These are phyloP conservation scores for Campoletis sonorensis DNA, from an alignment of 1,140 invertebrate genomes.

Conservation along the genomic window DNA sequence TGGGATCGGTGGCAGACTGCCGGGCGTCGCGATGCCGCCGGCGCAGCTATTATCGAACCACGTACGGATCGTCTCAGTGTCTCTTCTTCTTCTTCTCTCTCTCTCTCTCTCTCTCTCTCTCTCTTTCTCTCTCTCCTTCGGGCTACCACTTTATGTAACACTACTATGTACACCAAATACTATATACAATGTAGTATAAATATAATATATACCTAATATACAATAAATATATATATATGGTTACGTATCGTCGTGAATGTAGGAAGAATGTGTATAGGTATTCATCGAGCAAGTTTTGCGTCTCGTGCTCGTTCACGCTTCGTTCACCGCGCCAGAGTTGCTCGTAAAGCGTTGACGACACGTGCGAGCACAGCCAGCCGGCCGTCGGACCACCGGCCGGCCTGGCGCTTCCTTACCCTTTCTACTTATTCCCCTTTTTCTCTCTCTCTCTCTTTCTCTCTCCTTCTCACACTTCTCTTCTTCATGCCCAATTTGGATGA, in stretches of 20 bases:
- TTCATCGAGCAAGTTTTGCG: slow-evolving; percentile 36
- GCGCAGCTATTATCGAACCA: slow-evolving; percentile 64
- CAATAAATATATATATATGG: slow-evolving; percentile 6
- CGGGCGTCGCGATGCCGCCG: slow-evolving; percentile 70
- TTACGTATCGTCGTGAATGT: slow-evolving; percentile 13
- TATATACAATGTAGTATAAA: slow-evolving; percentile 11
- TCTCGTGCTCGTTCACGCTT: slow-evolving; percentile 44
- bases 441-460: background rate
- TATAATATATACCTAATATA: slow-evolving; percentile 2
- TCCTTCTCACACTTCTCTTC: background rate
- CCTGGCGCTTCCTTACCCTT: slow-evolving; percentile 34
- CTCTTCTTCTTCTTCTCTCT: no score
- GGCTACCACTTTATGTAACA: slow-evolving; percentile 34
- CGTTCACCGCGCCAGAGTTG: slow-evolving; percentile 36
- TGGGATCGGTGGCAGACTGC: slow-evolving; percentile 70
- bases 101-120: no score
- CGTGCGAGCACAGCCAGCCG: slow-evolving; percentile 37
- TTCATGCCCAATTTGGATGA: background rate
- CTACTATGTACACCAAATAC: slow-evolving; percentile 24
- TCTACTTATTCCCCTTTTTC: slow-evolving; percentile 9
- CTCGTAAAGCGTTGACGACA: slow-evolving; percentile 38
- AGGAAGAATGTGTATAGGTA: slow-evolving; percentile 33
- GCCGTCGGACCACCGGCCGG: slow-evolving; percentile 42
- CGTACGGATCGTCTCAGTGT: slow-evolving; percentile 51
- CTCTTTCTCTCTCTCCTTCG: slow-evolving; percentile 25